A percentile compares a stretch with the other conserved stretches of the same genome.
Evolutionary conservation across 2,797 vertebrate genomes (phyloP).

Genomic region (Polyboroides typus): DNA sequence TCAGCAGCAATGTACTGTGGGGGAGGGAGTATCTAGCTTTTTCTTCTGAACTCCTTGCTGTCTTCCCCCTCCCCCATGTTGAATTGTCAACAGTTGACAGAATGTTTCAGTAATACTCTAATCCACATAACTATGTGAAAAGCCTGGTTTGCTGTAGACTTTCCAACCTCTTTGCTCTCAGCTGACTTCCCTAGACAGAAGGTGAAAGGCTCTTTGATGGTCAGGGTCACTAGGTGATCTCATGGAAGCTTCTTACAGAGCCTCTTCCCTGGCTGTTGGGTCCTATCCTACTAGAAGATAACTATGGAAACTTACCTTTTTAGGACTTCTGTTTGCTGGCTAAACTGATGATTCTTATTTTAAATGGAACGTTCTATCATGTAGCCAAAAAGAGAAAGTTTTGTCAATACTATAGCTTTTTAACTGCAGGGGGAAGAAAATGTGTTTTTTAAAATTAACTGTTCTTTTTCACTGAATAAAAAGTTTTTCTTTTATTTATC

Average conservation of each 20-base stretch:
- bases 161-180: background rate
- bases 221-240: background rate
- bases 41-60: background rate
- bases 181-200: background rate
- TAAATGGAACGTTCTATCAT: background rate
- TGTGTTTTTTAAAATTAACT: background rate
- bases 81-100: background rate
- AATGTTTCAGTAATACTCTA: background rate
- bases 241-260: background rate
- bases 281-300: background rate
- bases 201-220: background rate
- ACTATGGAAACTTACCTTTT: background rate
- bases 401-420: background rate
- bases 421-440: background rate
- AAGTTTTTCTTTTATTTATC: background rate
- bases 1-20: background rate
- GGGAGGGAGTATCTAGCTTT: background rate
- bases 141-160: background rate
- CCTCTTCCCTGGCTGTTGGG: background rate
- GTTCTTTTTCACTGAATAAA: constrained; percentile 46
- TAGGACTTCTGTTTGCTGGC: background rate
- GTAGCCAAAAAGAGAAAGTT: background rate
- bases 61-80: no score
- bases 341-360: background rate
- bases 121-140: background rate